phyloP scores from a whole-genome alignment of 2,797 vertebrate species.

The Orestias chungarensis region DNA sequence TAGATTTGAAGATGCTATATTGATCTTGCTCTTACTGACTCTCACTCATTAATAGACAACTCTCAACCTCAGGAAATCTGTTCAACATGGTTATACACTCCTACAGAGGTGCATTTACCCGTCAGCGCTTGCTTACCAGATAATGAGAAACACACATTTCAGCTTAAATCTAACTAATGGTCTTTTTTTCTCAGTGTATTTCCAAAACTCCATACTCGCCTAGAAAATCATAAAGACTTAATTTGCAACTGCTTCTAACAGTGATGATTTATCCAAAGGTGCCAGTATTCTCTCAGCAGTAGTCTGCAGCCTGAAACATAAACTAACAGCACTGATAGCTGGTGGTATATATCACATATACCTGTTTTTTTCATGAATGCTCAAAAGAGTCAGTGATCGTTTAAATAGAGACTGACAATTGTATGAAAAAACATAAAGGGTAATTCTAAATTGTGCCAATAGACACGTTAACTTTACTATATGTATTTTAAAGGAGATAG shows the following conservation, averaged over 20 bases:
- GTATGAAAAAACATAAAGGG: slow-evolving; percentile 44
- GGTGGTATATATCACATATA: slow-evolving; percentile 43
- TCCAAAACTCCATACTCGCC: neutral
- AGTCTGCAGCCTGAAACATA: slow-evolving; percentile 32
- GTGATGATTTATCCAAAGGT: slow-evolving; percentile 23
- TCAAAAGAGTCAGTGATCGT: slow-evolving; percentile 43
- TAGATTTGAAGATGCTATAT: slow-evolving; percentile 52
- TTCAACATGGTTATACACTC: slow-evolving; percentile 47
- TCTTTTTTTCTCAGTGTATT: slow-evolving; percentile 1
- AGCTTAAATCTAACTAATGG: slow-evolving; percentile 11
- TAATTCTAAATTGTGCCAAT: slow-evolving; percentile 21
- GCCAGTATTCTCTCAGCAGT: slow-evolving; percentile 25
- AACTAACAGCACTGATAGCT: slow-evolving; percentile 46
- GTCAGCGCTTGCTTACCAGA: slow-evolving; percentile 13
- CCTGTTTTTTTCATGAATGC: slow-evolving; percentile 47
- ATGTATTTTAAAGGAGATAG: neutral
- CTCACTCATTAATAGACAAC: slow-evolving; percentile 54
- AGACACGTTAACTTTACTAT: slow-evolving; percentile 35
- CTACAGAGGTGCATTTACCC: slow-evolving; percentile 21
- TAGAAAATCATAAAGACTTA: slow-evolving; percentile 6
- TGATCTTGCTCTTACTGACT: slow-evolving; percentile 22
- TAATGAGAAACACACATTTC: slow-evolving; percentile 45
- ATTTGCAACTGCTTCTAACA: slow-evolving; percentile 19
- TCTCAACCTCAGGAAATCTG: slow-evolving; percentile 54
- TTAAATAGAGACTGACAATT: slow-evolving; percentile 40